Conservation (phyloP, 2,113 vertebrate genomes). For the Oenanthe oenanthe region DNA sequence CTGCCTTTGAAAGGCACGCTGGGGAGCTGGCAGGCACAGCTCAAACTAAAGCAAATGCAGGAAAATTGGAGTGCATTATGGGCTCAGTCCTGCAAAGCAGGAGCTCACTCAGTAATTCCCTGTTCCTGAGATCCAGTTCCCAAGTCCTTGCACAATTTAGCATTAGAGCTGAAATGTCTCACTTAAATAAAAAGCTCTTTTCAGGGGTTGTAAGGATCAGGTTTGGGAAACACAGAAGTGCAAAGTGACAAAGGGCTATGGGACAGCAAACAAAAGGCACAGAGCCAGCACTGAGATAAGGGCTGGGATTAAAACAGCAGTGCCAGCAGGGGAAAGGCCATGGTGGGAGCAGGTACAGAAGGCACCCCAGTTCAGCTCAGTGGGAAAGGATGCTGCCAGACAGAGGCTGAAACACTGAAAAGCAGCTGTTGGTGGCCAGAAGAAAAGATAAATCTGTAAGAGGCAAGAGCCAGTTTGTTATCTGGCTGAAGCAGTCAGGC, state of each 20-base stretch:
- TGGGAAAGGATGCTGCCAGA: not conserved
- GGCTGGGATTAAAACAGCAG: not conserved
- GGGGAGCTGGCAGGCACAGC: not conserved
- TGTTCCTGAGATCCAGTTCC: not conserved
- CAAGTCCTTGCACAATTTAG: not conserved
- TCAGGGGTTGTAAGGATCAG: not conserved
- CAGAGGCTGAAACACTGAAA: slow-evolving; percentile 8
- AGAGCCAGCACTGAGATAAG: not conserved
- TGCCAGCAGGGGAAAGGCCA: not conserved
- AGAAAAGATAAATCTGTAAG: slow-evolving; percentile 46
- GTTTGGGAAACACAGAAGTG: not conserved
- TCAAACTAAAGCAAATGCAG: not conserved
- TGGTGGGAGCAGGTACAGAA: not conserved
- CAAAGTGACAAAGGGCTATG: not conserved
- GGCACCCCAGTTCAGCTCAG: not conserved
- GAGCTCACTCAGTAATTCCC: not conserved
- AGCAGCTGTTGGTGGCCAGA: slow-evolving; percentile 26
- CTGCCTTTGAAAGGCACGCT: not conserved
- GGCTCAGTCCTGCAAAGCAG: not conserved
- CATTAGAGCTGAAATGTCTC: not conserved
- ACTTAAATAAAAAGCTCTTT: not conserved
- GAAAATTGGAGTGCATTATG: not conserved
- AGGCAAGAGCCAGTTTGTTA: slow-evolving; percentile 3
- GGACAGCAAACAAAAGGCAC: not conserved
- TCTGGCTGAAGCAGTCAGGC: slow-evolving; percentile 64